phyloP scores from a whole-genome alignment of 37 sponge, comb jelly and placozoan genomes.

The Eunapius fragilis region DNA sequence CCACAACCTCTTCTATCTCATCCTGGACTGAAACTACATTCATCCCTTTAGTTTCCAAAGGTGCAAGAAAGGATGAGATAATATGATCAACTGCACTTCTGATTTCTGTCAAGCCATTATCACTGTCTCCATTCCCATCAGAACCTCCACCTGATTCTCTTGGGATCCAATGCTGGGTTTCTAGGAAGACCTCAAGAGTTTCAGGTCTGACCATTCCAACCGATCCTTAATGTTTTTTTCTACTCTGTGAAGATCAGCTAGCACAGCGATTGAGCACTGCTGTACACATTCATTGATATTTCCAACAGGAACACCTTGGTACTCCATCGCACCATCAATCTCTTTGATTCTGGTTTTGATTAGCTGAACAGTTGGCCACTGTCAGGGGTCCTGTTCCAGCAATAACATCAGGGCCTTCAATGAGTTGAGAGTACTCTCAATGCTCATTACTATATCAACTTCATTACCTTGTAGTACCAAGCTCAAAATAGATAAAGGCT shows the following conservation, averaged over 20 bases:
- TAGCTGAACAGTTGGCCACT: conserved; percentile 46
- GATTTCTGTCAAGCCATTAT: conserved; percentile 14
- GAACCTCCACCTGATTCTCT: no score
- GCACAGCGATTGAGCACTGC: neutral
- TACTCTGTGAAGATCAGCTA: conserved; percentile 26
- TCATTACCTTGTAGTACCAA: conserved; percentile 26
- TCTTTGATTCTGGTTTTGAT: conserved; percentile 25
- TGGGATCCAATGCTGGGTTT: conserved; percentile 24
- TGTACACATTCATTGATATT: conserved; percentile 23
- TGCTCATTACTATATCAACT: no score
- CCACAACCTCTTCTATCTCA: conserved; percentile 33
- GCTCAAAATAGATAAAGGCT: conserved; percentile 43
- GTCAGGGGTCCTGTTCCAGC: conserved; percentile 28
- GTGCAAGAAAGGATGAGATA: conserved; percentile 1
- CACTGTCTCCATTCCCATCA: conserved; percentile 42
- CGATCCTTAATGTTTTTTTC: conserved; percentile 39
- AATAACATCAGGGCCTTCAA: conserved; percentile 29
- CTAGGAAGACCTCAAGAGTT: conserved; percentile 6
- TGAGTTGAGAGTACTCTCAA: conserved; percentile 48
- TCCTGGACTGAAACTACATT: conserved; percentile 22
- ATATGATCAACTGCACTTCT: conserved; percentile 6
- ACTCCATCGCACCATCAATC: conserved; percentile 19
- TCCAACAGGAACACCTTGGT: conserved; percentile 34
- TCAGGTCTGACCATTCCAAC: neutral
- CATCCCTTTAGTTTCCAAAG: conserved; percentile 57